Base-by-base conservation (phyloP, 2,113 vertebrate genomes). In the Orientallactaga bullata region DNA sequence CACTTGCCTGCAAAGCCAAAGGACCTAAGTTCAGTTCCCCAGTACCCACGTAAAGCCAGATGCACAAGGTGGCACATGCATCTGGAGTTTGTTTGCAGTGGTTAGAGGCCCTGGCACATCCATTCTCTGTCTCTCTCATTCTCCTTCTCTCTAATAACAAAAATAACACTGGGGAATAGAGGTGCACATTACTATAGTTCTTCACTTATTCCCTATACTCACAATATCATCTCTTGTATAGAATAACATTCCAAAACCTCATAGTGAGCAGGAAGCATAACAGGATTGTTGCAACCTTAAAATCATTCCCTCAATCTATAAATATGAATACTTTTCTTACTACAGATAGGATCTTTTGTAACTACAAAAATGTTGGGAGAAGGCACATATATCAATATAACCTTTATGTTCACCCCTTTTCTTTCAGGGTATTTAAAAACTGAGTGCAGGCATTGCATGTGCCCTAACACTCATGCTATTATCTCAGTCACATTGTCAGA, bases 401-500 rank as follows among this genome's bases (percentile, higher is more conserved):
- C 32, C 51, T 85, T 80, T 26, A 58, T 20, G 2, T 3, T 51
- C 42, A 89, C 82, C n/a, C 71, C 3, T 72, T 85, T 71, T 61
- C 18, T 79, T 86, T 66, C n/a, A 74, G 30, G 80, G 77, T 26
- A 89, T n/a, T 72, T 89, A 26, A 71, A 76, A 88, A 20, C 20
- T 39, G 61, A 83, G 24, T 17, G 18, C 23, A 83, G 80, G 12
- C 37, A 63, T 61, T 90, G 32, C 3, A 32, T 18, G 5, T 68
- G 30, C 28, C 23, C 2, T 74, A 86, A 84, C 1, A 73, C 37
- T 84, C 21, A 35, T 73, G 7, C 39, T 92, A 72, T 66, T 86
- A 89, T 79, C 89, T 94, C 21, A 87, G 66, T 73, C 88, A 79
- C 7, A n/a, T 79, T 76, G 51, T 35, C 21, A 89, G 21, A 84